These are phyloP conservation scores for Phataginus tricuspis DNA, from an alignment of 2,797 vertebrate species.

Conservation along the genomic window DNA sequence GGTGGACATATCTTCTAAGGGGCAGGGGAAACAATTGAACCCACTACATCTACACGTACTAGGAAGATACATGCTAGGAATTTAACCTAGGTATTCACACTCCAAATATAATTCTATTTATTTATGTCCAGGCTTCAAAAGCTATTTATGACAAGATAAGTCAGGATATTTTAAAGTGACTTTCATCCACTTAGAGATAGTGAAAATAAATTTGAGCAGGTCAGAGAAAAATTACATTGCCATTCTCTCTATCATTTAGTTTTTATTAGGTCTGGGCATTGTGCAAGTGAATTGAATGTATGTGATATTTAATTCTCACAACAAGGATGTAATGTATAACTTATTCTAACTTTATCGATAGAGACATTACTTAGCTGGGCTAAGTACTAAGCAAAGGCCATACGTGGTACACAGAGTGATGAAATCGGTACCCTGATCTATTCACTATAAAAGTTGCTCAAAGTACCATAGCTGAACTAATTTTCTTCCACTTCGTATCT, in stretches of 20 bases:
- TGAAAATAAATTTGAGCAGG: conserved; percentile 3
- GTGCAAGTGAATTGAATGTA: neutral
- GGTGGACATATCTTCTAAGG: neutral
- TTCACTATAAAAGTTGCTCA: neutral
- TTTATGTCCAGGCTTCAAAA: conserved; percentile 3
- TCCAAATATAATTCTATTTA: neutral
- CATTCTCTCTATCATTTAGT: neutral
- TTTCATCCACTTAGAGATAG: neutral
- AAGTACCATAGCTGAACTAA: neutral
- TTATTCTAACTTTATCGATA: neutral
- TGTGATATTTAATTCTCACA: neutral
- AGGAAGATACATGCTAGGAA: neutral
- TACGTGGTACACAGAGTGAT: neutral
- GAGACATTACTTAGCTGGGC: neutral
- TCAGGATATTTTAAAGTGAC: neutral
- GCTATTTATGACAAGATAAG: neutral
- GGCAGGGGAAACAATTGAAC: neutral
- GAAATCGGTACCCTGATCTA: neutral
- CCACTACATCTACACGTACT: neutral
- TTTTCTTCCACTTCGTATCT: neutral
- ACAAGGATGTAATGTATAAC: neutral
- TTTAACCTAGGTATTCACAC: neutral
- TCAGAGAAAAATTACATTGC: neutral
- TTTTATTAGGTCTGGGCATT: neutral
- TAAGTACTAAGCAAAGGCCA: neutral